Base-by-base conservation (phyloP, 1,140 invertebrate genomes). In the Tetraneura akinire region DNA sequence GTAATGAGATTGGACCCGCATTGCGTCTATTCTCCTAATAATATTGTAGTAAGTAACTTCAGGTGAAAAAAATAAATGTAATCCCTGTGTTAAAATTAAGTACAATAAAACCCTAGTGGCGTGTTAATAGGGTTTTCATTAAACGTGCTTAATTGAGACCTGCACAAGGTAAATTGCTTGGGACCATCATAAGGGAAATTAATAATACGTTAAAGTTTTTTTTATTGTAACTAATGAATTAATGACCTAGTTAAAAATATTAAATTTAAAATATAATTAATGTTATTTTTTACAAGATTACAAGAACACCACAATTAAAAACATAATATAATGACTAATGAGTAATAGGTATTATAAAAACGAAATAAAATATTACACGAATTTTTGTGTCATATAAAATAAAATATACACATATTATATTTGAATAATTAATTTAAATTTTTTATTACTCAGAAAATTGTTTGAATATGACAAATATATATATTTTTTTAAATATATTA, bases 31-130 rank as follows among this genome's bases (percentile, higher is more conserved):
- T 51, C 51, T 68, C 64, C 21, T 64, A 37, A 26, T 71, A 51
- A 26, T 51, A 51, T 51, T 49, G 68, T 71, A 51, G 29, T 47
- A 51, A 68, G 66, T 47, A 68, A 68, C 42, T 71, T 71, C 68
- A 71, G 68, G 68, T 71, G 68, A 71, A 71, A 71, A 71, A 71
- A 71, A 71, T n/a, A 71, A 71, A 71, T n/a, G 26, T 71, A 71
- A 71, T 71, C 68, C 29, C 47, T 14, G 45, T 51, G 68, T 71
- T 49, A 37, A 16, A 71, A 71, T 71, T 71, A 71, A 71, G 23
- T 16, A 51, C 26, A 71, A 71, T 71, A 71, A 71, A 71, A 51
- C 68, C n/a, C 45, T 51, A 51, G 68, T 51, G 47, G 45, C 51
- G n/a, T 45, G 45, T 71, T 71, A 71, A 71, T 71, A 29, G 47